Conservation (phyloP, 2,113 vertebrate species). For the Brienomyrus longianalis region DNA sequence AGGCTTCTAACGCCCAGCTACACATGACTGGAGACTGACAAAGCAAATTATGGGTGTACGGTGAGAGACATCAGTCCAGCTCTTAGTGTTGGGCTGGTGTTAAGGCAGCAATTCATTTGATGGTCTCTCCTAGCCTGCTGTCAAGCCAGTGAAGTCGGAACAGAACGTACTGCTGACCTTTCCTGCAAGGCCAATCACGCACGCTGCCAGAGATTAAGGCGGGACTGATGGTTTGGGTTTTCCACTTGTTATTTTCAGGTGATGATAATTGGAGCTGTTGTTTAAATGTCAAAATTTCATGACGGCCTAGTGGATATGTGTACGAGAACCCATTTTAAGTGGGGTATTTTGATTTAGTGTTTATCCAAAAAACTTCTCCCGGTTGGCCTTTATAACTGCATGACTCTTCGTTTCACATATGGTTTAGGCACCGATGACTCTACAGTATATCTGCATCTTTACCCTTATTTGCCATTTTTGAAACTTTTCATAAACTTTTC, state of each 20-base stretch:
- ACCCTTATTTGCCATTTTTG: neutral
- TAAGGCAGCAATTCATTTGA: neutral
- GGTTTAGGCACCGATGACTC: neutral
- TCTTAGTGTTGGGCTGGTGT: neutral
- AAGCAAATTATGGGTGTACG: neutral
- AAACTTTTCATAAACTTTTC: neutral
- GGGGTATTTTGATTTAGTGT: neutral
- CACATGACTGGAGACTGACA: neutral
- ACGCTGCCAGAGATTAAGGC: neutral
- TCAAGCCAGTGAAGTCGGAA: neutral
- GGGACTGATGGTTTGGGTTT: neutral
- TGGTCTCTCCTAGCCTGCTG: neutral
- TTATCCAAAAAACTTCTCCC: conserved; percentile 5
- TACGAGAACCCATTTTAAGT: neutral
- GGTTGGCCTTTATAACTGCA: neutral
- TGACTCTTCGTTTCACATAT: neutral
- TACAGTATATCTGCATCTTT: neutral
- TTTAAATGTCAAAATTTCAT: conserved; percentile 14
- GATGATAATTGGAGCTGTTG: neutral
- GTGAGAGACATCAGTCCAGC: neutral
- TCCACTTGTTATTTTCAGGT: neutral
- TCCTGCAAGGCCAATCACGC: neutral
- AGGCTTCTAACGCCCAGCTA: neutral
- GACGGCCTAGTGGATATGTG: neutral
- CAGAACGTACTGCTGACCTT: neutral